phyloP scores from a whole-genome alignment of 1,140 invertebrate species.

The Papilio aristodemus region DNA sequence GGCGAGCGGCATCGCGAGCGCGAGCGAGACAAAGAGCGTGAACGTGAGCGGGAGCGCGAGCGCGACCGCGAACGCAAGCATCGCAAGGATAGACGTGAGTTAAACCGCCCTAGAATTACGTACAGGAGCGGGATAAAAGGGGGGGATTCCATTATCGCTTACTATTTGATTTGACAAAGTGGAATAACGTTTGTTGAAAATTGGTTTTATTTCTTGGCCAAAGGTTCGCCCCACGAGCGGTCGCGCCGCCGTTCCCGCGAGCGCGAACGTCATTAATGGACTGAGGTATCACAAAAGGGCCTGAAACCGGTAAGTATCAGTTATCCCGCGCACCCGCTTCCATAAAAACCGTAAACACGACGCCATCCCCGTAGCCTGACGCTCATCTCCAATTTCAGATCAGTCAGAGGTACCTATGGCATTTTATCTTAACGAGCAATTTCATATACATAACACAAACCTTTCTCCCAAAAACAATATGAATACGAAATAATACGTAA shows the following conservation, averaged over 20 bases:
- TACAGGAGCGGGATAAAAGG: too few relatives aligned
- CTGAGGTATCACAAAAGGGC: constrained; percentile 78
- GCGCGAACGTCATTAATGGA: constrained; percentile 62
- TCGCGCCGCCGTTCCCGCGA: constrained; percentile 71
- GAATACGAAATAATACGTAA: constrained; percentile 61
- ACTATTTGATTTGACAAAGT: too few relatives aligned
- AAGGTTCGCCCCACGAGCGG: constrained; percentile 67
- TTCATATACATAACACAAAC: constrained; percentile 40
- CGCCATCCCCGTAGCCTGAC: background rate
- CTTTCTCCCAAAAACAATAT: constrained; percentile 44
- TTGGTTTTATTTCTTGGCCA: constrained; percentile 22
- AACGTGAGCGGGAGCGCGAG: constrained; percentile 47
- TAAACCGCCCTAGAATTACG: background rate
- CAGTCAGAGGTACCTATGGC: constrained; percentile 34
- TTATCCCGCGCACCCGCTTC: constrained; percentile 29
- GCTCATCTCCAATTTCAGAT: constrained; percentile 20
- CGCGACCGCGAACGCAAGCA: constrained; percentile 65
- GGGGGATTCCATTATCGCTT: too few relatives aligned
- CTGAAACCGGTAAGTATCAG: constrained; percentile 67
- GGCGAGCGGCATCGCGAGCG: constrained; percentile 37
- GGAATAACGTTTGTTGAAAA: background rate
- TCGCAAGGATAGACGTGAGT: constrained; percentile 67
- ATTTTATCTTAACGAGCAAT: constrained; percentile 37
- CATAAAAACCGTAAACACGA: constrained; percentile 34
- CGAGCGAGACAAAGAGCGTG: constrained; percentile 38